These are phyloP conservation scores for Tapirus terrestris DNA, from an alignment of 2,113 vertebrate species.

Conservation along the genomic window DNA sequence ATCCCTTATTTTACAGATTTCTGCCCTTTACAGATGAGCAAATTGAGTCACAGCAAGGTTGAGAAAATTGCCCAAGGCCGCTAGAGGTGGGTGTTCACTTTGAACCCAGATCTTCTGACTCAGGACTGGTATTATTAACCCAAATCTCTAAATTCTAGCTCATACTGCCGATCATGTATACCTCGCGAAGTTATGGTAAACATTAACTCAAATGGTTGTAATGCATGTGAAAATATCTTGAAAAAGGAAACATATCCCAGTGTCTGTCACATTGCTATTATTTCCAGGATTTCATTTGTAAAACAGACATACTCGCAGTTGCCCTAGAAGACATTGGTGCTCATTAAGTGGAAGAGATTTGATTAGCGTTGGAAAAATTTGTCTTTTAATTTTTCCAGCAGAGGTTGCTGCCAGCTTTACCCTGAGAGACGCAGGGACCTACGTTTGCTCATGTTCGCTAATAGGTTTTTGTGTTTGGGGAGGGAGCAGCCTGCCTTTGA, in stretches of 20 bases:
- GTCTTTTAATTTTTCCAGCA: neutral
- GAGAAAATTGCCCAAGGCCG: neutral
- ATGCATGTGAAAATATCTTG: neutral
- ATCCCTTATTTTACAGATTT: neutral
- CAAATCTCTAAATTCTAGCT: neutral
- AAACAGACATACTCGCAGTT: neutral
- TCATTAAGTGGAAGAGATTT: neutral
- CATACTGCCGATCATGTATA: fast-evolving
- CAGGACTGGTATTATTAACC: neutral
- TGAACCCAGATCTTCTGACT: neutral
- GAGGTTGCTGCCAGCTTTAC: neutral
- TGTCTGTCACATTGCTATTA: fast-evolving
- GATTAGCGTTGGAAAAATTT: neutral
- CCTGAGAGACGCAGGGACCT: neutral
- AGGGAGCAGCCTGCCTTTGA: neutral
- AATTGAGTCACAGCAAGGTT: neutral
- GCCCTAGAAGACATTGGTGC: neutral
- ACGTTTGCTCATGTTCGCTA: neutral
- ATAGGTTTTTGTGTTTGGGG: neutral
- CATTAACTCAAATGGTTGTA: no score
- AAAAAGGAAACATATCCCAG: fast-evolving
- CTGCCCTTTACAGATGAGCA: neutral
- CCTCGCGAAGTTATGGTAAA: fast-evolving
- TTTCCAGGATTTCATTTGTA: neutral
- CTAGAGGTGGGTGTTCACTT: neutral